A percentile compares a stretch with the other conserved stretches of the same genome.
Evolutionary conservation across 2,888 invertebrate genomes (phyloP).

Genomic region (Agrenia bidenticulata): DNA sequence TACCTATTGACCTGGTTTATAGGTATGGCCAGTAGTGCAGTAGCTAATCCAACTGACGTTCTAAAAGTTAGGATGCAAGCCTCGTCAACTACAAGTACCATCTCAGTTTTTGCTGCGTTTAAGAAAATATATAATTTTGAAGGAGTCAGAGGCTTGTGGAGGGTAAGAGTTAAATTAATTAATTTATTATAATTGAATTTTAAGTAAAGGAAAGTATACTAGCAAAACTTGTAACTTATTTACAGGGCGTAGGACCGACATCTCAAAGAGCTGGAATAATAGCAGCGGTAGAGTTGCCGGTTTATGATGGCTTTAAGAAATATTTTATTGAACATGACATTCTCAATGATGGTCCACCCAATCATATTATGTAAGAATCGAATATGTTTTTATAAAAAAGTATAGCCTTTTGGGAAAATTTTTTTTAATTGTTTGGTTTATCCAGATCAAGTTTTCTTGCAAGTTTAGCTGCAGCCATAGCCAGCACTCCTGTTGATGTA

Average conservation of each 20-base stretch:
- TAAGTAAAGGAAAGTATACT: background rate
- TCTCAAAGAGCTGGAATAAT: slow-evolving; percentile 90
- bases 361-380: slow-evolving; percentile 78
- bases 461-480: slow-evolving; percentile 87
- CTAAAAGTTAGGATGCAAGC: slow-evolving; percentile 95
- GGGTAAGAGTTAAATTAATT: slow-evolving; percentile 64
- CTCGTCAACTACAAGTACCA: slow-evolving; percentile 55
- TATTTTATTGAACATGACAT: slow-evolving; percentile 57
- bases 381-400: too few species aligned
- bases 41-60: slow-evolving; percentile 95
- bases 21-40: slow-evolving; percentile 88
- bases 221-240: slow-evolving; percentile 27
- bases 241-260: slow-evolving; percentile 85
- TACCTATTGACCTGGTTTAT: too few species aligned
- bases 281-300: slow-evolving; percentile 90
- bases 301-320: slow-evolving; percentile 83
- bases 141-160: slow-evolving; percentile 83
- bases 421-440: background rate
- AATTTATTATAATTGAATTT: background rate
- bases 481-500: slow-evolving; percentile 92
- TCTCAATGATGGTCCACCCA: slow-evolving; percentile 68
- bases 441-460: slow-evolving; percentile 83
- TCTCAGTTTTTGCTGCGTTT: slow-evolving; percentile 73
- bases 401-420: too few species aligned
- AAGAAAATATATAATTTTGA: slow-evolving; percentile 78